Conservation (phyloP, 1,140 invertebrate genomes). For the Aphelinus atriplicis region DNA sequence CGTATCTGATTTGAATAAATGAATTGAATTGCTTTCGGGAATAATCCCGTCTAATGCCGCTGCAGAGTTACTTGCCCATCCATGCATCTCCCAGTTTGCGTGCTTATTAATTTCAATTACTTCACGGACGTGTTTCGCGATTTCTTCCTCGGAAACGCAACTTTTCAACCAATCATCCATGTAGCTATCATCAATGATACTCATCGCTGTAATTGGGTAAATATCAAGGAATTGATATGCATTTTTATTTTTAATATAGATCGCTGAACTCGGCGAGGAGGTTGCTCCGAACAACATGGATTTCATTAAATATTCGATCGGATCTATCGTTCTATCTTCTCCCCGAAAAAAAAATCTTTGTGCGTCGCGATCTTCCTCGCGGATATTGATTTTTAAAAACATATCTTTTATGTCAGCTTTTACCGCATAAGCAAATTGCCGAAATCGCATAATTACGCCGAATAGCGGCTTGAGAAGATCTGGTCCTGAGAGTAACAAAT, state of each 20-base stretch:
- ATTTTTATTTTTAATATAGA: constrained; percentile 50
- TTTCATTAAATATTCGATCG: not conserved
- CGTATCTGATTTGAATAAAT: too few relatives aligned
- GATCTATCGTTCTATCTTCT: not conserved
- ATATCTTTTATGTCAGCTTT: constrained; percentile 6
- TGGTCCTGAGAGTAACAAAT: not conserved
- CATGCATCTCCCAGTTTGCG: constrained; percentile 17
- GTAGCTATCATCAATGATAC: constrained; percentile 13
- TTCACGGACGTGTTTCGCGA: constrained; percentile 37
- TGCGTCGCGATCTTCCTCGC: not conserved
- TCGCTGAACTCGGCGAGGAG: constrained; percentile 49
- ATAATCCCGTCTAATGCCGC: too few relatives aligned
- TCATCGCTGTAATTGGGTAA: not conserved
- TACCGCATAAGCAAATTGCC: not conserved
- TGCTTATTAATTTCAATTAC: constrained; percentile 48
- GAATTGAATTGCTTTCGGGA: too few relatives aligned
- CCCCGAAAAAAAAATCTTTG: constrained; percentile 11
- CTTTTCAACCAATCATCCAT: constrained; percentile 13
- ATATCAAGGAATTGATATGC: not conserved
- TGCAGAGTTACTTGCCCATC: constrained; percentile 16
- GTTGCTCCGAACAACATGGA: constrained; percentile 46
- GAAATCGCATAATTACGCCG: not conserved
- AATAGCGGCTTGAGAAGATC: constrained; percentile 5
- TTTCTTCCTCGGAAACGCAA: constrained; percentile 40
- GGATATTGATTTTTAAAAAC: constrained; percentile 1